Base-by-base conservation (phyloP, 1,140 invertebrate species). In the Drosophila guanche region DNA sequence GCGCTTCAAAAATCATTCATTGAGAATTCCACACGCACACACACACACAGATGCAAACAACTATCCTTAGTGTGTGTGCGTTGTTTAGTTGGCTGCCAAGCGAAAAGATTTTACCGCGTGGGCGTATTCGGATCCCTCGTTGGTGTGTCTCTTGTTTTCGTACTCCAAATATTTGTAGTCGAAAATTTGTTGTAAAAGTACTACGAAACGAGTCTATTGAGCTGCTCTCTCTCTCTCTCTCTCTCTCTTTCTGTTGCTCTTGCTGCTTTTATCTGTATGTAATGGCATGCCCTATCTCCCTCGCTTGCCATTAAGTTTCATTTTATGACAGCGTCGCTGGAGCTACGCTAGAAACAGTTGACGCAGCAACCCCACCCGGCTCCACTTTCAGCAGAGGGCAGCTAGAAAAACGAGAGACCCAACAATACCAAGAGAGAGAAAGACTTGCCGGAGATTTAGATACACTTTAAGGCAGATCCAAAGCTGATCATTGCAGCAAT, bases 101-200 rank as follows among this genome's bases (percentile, higher is more conserved):
- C 80, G 79, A 62, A 75, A 60, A 77, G 62, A 68, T 83, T 83
- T 72, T 67, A 70, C 5, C 74, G 79, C 79, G 79, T 83, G 79
- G 79, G 79, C 69, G 79, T 68, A 54, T 37, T 47, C 62, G 41
- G 45, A 61, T 58, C 40, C 58, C 54, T 52, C 70, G 58, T 63
- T 66, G 41, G 53, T 53, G 58, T 52, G 41, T 46, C 57, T 77
- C 45, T 83, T 85, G 81, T 86, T 85, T 85, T 88, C 83, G 65
- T 86, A 86, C 75, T 67, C 76, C 77, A 86, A 85, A 86, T 86
- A 86, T 85, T 85, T 85, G 80, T 85, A 84, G 66, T 76, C 75
- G 76, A 50, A 62, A 71, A 85, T 76, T 75, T 84, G 61, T 85
- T 81, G 79, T 62, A 75, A 83, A 75, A 77, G 62, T 83, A 83